A percentile compares a stretch with the other conserved stretches of the same genome.
phyloP scores from a whole-genome alignment of 1,140 invertebrate species.

The Diuraphis noxia region DNA sequence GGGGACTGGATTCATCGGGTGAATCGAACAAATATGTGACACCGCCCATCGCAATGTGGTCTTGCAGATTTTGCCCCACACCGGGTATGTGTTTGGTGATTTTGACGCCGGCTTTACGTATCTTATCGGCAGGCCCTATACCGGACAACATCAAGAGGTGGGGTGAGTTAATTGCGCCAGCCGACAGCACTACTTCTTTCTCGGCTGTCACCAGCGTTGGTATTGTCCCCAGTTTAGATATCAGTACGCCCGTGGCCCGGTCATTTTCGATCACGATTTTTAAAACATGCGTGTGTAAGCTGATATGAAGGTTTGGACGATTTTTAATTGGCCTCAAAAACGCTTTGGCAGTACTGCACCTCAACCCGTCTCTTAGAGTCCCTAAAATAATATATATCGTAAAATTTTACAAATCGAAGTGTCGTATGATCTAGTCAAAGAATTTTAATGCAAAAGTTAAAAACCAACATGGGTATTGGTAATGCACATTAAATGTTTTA shows the following conservation, averaged over 20 bases:
- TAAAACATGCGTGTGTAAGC: conserved; percentile 64
- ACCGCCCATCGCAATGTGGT: conserved; percentile 72
- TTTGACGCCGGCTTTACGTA: conserved; percentile 64
- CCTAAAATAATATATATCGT: conserved; percentile 59
- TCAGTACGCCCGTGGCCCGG: conserved; percentile 68
- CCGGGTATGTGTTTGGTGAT: conserved; percentile 67
- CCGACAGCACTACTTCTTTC: conserved; percentile 74
- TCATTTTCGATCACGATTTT: conserved; percentile 63
- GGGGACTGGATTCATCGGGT: conserved; percentile 61
- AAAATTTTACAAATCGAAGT: neutral
- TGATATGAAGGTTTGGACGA: conserved; percentile 74
- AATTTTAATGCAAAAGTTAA: neutral
- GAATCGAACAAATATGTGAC: conserved; percentile 65
- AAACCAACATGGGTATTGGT: neutral
- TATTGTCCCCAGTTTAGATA: conserved; percentile 62
- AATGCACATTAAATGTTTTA: neutral
- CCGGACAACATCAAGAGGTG: conserved; percentile 81
- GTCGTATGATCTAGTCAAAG: neutral
- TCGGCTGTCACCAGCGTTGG: conserved; percentile 59
- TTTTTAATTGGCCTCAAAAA: conserved; percentile 76
- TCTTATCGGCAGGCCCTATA: conserved; percentile 70
- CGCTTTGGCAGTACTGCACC: conserved; percentile 68
- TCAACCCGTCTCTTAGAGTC: conserved; percentile 75
- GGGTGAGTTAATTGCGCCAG: conserved; percentile 73
- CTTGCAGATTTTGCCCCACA: conserved; percentile 80